Conservation (phyloP, 2,888 invertebrate genomes). For the Ophion obscuratus region DNA sequence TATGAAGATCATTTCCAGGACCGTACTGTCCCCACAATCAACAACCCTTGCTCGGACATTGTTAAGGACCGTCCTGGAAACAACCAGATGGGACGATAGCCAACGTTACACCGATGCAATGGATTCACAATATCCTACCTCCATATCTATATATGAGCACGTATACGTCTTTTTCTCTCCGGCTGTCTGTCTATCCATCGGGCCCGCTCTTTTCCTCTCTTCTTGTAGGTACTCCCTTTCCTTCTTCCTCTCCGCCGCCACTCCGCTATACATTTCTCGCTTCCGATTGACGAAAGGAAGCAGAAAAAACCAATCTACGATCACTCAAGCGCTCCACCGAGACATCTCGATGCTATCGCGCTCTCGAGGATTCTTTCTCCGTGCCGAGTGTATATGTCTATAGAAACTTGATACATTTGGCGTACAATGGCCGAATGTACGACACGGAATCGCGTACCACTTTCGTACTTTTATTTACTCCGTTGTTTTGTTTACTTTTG, state of each 20-base stretch:
- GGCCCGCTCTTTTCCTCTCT: conserved; percentile 76
- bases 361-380: conserved; percentile 57
- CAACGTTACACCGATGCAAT: neutral
- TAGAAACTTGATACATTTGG: neutral
- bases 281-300: conserved; percentile 56
- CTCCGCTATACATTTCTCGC: conserved; percentile 38
- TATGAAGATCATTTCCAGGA: neutral
- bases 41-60: neutral
- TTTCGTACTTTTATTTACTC: neutral
- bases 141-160: neutral
- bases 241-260: conserved; percentile 70
- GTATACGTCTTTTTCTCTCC: conserved; percentile 16
- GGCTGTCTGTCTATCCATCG: conserved; percentile 62
- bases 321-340: conserved; percentile 66
- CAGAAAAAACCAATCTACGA: conserved; percentile 63
- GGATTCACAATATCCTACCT: neutral
- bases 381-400: conserved; percentile 23
- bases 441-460: neutral
- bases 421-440: neutral
- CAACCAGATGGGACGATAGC: neutral
- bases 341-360: conserved; percentile 65
- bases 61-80: neutral
- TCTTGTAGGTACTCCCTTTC: neutral
- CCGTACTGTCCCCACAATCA: neutral
- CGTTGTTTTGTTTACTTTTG: neutral